These are phyloP conservation scores for Adelosebastes latens DNA, from an alignment of 2,797 vertebrate species.

Conservation along the genomic window DNA sequence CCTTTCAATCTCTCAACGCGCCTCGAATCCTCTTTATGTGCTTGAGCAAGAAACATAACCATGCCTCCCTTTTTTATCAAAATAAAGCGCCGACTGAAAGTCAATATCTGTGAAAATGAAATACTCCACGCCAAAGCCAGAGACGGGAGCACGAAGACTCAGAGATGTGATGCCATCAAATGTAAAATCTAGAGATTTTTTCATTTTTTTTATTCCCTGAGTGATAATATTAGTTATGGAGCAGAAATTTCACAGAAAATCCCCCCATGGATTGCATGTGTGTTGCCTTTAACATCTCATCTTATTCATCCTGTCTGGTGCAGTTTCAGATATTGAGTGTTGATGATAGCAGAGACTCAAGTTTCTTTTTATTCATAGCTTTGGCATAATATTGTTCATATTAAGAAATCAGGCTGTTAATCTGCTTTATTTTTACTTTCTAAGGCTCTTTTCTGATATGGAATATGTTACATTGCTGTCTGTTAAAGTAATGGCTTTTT, in stretches of 20 bases:
- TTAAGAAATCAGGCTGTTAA: neutral
- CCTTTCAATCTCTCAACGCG: conserved; percentile 6
- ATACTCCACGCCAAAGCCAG: conserved; percentile 34
- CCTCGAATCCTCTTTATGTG: conserved; percentile 29
- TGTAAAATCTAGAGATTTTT: conserved; percentile 57
- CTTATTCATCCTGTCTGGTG: conserved; percentile 36
- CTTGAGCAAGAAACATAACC: conserved; percentile 40
- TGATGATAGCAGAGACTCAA: conserved; percentile 14
- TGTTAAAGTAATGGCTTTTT: neutral
- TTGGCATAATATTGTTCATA: conserved; percentile 5
- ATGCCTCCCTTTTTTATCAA: conserved; percentile 25
- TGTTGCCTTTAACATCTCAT: conserved; percentile 35
- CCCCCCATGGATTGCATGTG: conserved; percentile 43
- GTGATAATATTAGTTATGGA: conserved; percentile 59
- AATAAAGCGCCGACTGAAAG: conserved; percentile 52
- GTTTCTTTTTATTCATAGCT: neutral
- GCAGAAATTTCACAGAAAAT: conserved; percentile 46
- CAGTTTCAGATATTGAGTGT: conserved; percentile 36
- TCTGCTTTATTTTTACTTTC: neutral
- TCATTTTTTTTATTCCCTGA: conserved; percentile 43
- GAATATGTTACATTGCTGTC: neutral
- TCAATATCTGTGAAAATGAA: conserved; percentile 67
- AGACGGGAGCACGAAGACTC: conserved; percentile 31
- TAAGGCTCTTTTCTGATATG: neutral
- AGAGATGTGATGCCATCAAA: conserved; percentile 65